These are phyloP conservation scores for Apamea monoglypha DNA, from an alignment of 2,888 invertebrate species.

Conservation along the genomic window DNA sequence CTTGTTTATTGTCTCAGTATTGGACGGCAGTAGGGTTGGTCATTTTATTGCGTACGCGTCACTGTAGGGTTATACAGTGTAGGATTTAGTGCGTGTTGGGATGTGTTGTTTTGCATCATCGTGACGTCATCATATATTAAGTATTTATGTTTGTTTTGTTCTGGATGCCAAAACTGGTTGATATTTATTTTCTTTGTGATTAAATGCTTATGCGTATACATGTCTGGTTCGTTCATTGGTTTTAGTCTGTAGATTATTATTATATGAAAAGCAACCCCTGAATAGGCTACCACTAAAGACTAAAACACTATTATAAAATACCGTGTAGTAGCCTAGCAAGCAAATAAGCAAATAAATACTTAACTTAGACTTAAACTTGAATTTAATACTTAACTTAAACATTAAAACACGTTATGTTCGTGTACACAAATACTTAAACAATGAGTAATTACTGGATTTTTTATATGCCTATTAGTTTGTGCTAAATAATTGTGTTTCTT, in stretches of 20 bases:
- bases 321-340: no score
- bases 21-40: conserved; percentile 67
- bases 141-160: conserved; percentile 25
- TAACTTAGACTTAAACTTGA: no score
- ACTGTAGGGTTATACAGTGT: conserved; percentile 57
- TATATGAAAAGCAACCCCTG: no score
- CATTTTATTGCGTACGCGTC: conserved; percentile 68
- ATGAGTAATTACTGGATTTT: no score
- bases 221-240: not conserved
- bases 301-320: not conserved
- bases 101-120: conserved; percentile 41
- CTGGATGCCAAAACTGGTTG: not conserved
- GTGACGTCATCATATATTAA: conserved; percentile 36
- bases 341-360: no score
- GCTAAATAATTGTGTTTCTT: no score
- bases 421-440: no score
- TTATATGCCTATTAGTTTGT: no score
- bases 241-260: not conserved
- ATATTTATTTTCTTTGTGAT: conserved; percentile 13
- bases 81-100: conserved; percentile 47
- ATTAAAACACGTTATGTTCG: no score
- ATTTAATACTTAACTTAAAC: no score
- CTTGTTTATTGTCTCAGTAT: conserved; percentile 64
- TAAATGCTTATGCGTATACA: not conserved
- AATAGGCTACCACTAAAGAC: not conserved